Conservation (phyloP, 2,888 invertebrate genomes). For the Cloeon dipterum region DNA sequence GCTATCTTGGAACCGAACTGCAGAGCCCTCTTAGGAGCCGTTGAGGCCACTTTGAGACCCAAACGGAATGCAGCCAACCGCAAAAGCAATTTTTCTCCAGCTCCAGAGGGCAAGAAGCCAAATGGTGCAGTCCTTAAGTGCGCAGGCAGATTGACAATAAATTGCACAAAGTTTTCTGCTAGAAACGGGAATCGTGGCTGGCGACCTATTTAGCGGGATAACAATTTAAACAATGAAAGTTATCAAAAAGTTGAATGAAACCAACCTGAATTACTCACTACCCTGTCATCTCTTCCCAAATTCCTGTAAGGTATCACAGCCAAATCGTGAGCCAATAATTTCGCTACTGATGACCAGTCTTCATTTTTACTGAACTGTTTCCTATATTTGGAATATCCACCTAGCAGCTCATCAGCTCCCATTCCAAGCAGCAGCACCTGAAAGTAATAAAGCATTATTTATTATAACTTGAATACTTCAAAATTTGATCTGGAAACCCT, state of each 20-base stretch:
- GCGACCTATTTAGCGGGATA: conserved; percentile 27
- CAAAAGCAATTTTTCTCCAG: conserved; percentile 85
- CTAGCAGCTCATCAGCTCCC: conserved; percentile 94
- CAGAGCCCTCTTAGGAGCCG: conserved; percentile 74
- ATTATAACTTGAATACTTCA: conserved; percentile 1
- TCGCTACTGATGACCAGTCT: conserved; percentile 26
- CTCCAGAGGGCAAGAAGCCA: conserved; percentile 33
- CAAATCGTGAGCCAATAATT: not conserved
- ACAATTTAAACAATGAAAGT: not conserved
- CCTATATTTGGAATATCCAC: conserved; percentile 79
- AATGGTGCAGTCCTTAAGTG: not conserved
- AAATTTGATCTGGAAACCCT: too few relatives aligned
- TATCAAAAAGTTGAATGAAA: not conserved
- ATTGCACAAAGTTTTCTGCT: conserved; percentile 27
- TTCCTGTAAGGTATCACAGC: conserved; percentile 59
- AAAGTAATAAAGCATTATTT: conserved; percentile 2
- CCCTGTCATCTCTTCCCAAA: conserved; percentile 82
- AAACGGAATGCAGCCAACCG: conserved; percentile 44
- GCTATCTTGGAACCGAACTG: conserved; percentile 94
- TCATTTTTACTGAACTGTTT: conserved; percentile 30
- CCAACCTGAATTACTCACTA: conserved; percentile 53
- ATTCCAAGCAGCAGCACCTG: conserved; percentile 69
- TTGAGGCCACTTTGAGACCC: conserved; percentile 35
- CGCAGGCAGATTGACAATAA: not conserved
- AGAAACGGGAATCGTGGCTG: conserved; percentile 51